Percentiles rank a stretch among this genome's conserved stretches.
Conservation (phyloP, 2,888 invertebrate species). For the Myopa testacea region DNA sequence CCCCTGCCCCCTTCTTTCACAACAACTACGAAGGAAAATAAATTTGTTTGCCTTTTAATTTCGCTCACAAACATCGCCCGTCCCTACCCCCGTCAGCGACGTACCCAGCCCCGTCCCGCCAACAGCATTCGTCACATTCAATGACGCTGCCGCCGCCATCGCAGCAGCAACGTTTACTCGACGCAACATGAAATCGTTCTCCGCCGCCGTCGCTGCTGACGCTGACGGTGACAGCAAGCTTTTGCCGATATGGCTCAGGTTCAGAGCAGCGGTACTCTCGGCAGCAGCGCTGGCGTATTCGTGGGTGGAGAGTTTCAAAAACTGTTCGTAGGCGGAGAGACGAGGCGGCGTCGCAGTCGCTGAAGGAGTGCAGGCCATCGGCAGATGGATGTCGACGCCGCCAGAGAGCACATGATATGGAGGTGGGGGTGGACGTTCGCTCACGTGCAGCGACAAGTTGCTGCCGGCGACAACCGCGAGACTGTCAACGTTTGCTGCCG, state of each 20-base stretch:
- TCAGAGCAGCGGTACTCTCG: conserved; percentile 38
- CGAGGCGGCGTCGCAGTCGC: conserved; percentile 46
- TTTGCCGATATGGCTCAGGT: conserved; percentile 43
- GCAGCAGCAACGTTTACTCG: conserved; percentile 49
- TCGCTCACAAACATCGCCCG: conserved; percentile 49
- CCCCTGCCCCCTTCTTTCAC: no score
- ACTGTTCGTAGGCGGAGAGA: conserved; percentile 59
- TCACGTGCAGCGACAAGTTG: conserved; percentile 10
- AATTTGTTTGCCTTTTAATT: conserved; percentile 38
- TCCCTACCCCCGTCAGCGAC: conserved; percentile 43
- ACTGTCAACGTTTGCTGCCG: conserved; percentile 11
- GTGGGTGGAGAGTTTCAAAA: conserved; percentile 59
- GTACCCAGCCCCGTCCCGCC: conserved; percentile 42
- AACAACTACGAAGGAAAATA: neutral
- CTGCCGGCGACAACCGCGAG: neutral
- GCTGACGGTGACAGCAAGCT: conserved; percentile 29
- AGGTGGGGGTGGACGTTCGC: conserved; percentile 53
- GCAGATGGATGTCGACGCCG: neutral
- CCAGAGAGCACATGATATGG: conserved; percentile 50
- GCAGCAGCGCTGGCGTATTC: conserved; percentile 46
- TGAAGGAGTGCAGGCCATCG: conserved; percentile 28
- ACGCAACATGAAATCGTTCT: conserved; percentile 46
- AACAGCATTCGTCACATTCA: conserved; percentile 42
- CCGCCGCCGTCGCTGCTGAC: conserved; percentile 43
- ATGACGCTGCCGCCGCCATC: conserved; percentile 48